These are phyloP conservation scores for Virgularia gustaviana DNA, from an alignment of 92 coral and sea anemone species.

Conservation along the genomic window DNA sequence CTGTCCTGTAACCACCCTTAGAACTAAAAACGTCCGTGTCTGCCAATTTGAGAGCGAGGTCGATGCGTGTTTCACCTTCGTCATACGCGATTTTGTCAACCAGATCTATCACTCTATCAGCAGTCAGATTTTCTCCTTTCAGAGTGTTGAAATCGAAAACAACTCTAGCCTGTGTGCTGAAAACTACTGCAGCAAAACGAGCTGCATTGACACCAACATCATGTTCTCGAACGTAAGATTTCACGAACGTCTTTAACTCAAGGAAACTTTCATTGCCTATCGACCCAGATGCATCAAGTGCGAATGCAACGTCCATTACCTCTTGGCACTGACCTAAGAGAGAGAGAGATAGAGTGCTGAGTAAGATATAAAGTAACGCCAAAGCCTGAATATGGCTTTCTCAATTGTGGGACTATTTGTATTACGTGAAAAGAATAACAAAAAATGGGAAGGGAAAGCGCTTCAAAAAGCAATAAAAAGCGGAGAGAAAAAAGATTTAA, in stretches of 20 bases:
- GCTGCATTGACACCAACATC: constrained; percentile 22
- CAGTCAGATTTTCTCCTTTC: constrained; percentile 3
- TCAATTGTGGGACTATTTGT: too few relatives aligned
- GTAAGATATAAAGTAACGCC: too few relatives aligned
- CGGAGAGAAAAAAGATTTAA: too few relatives aligned
- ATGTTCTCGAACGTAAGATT: constrained; percentile 12
- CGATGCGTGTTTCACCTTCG: constrained; percentile 70
- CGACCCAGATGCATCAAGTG: constrained; percentile 22
- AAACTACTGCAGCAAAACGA: constrained; percentile 14
- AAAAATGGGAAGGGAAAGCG: too few relatives aligned
- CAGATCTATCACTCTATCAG: constrained; percentile 37
- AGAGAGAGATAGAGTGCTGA: too few relatives aligned
- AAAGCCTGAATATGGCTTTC: too few relatives aligned
- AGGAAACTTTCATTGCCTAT: background rate
- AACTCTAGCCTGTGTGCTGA: constrained; percentile 11
- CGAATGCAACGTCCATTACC: constrained; percentile 26
- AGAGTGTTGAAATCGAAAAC: constrained; percentile 8
- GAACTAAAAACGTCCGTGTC: constrained; percentile 49
- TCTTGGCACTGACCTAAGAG: constrained; percentile 7
- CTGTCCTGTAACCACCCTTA: constrained; percentile 64
- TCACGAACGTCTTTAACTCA: constrained; percentile 8
- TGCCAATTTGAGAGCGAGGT: constrained; percentile 68
- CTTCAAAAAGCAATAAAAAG: too few relatives aligned
- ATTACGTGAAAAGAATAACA: too few relatives aligned
- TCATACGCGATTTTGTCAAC: constrained; percentile 59